These are phyloP conservation scores for Crotalus helleri DNA, from an alignment of 2,113 vertebrate genomes.

Conservation along the genomic window DNA sequence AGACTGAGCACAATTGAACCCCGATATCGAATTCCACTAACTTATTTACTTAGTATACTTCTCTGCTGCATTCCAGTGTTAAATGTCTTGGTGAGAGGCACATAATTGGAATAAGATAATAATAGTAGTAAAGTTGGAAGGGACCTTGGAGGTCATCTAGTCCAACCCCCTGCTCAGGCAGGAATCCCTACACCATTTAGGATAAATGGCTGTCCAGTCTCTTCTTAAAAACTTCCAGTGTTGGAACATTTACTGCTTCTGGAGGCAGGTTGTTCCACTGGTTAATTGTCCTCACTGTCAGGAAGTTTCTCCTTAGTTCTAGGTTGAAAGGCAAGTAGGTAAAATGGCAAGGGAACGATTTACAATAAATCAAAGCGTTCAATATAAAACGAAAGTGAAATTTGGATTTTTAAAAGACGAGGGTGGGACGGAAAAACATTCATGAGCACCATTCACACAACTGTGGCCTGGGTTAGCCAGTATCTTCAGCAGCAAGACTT, in stretches of 20 bases:
- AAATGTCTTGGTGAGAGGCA: neutral
- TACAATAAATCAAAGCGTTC: neutral
- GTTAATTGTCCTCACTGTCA: too few relatives aligned
- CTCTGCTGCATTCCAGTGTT: neutral
- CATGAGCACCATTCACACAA: neutral
- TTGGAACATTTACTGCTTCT: too few relatives aligned
- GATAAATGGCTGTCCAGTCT: too few relatives aligned
- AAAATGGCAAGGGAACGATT: neutral
- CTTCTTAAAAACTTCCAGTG: too few relatives aligned
- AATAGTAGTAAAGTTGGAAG: too few relatives aligned
- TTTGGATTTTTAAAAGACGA: neutral
- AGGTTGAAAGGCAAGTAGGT: neutral
- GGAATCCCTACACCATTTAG: too few relatives aligned
- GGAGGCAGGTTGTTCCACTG: too few relatives aligned
- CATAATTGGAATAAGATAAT: too few relatives aligned
- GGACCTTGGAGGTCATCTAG: too few relatives aligned
- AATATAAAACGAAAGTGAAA: neutral
- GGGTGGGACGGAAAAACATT: neutral
- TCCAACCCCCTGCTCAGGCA: too few relatives aligned
- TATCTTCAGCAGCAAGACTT: neutral
- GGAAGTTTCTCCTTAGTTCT: too few relatives aligned
- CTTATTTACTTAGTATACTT: neutral
- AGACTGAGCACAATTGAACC: too few relatives aligned
- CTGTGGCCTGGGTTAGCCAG: neutral
- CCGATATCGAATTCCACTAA: neutral